Percentiles rank a stretch among this genome's conserved stretches.
Evolutionary conservation across 1,140 invertebrate species (phyloP).

Genomic region (Brachionus angularis): DNA sequence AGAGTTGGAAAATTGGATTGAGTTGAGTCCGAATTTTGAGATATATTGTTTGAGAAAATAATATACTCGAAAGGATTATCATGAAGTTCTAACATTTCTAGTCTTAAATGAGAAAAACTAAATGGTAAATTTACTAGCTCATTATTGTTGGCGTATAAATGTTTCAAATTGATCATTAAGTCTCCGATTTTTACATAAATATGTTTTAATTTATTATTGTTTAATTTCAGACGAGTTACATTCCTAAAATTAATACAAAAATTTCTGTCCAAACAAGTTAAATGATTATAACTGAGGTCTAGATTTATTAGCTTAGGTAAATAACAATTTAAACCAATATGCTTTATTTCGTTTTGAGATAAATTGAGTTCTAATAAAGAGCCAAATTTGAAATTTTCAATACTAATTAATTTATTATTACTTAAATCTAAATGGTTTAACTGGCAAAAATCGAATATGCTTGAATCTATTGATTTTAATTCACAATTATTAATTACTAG

Average conservation of each 20-base stretch:
- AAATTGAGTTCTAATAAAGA: conserved; percentile 4
- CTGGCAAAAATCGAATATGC: neutral
- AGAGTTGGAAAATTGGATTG: conserved; percentile 3
- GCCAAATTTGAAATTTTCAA: conserved; percentile 5
- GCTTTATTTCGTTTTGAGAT: conserved; percentile 9
- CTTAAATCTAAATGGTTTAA: conserved; percentile 28
- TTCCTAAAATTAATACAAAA: conserved; percentile 25
- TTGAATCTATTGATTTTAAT: conserved; percentile 9
- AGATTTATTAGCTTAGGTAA: conserved; percentile 21
- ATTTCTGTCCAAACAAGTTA: conserved; percentile 25
- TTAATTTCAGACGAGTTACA: neutral
- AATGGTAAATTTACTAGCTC: conserved; percentile 9
- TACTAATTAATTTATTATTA: neutral
- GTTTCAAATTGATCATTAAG: conserved; percentile 1
- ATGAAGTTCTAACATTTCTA: conserved; percentile 16
- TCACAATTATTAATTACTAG: conserved; percentile 35
- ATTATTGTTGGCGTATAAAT: conserved; percentile 38
- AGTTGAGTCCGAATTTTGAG: conserved; percentile 2
- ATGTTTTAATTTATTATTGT: conserved; percentile 19
- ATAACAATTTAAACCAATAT: neutral
- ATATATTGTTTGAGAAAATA: conserved; percentile 2
- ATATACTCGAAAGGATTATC: conserved; percentile 23
- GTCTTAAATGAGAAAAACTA: neutral
- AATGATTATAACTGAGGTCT: conserved; percentile 17
- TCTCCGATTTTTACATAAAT: neutral